Evolutionary conservation across 2,113 vertebrate genomes (phyloP), one percentile per base, ranked within the genome.

Genomic region (Chascanopsetta lugubris): DNA sequence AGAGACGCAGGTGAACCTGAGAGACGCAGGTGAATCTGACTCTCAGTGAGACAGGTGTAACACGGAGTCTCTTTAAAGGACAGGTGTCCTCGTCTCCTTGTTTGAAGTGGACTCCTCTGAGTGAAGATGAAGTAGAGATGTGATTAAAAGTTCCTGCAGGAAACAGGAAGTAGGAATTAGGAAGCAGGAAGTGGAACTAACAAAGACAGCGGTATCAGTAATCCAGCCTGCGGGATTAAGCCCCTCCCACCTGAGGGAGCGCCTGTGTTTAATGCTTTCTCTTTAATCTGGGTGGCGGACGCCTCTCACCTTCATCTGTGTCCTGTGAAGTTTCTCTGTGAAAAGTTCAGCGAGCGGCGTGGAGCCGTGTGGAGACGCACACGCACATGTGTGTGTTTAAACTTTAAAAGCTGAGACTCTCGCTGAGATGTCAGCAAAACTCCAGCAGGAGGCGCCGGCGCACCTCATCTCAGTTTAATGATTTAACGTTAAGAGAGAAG

Each of bases 241-340:
- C 68, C 63, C 66, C 49, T 72, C 69, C 72, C 73, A 74, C 80
- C 72, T 75, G 63, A 79, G 65, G n/a, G 54, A 32, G 49, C 51
- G 60, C 72, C 20, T 45, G 70, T 50, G 60, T 74, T 85, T 80
- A 87, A 90, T 85, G 73, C 77, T 75, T 79, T 79, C 61, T 72
- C 81, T 88, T 88, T 87, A 88, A 91, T 89, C 85, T 84, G 60
- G 64, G 70, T 69, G 84, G 81, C 79, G 68, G 77, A 75, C 80
- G 83, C 82, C 83, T 68, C 66, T 82, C 80, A 86, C 85, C 80
- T 87, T 87, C 77, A 85, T 77, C 75, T 30, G 68, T 82, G 78
- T 82, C 65, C 73, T 75, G 79, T 84, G 79, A 73, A 88, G 79
- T 58, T 70, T 46, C 55, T 27, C 43, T 61, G 34, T 81, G 54